Base-by-base conservation (phyloP, 1,140 invertebrate genomes). In the Eufriesea mexicana region DNA sequence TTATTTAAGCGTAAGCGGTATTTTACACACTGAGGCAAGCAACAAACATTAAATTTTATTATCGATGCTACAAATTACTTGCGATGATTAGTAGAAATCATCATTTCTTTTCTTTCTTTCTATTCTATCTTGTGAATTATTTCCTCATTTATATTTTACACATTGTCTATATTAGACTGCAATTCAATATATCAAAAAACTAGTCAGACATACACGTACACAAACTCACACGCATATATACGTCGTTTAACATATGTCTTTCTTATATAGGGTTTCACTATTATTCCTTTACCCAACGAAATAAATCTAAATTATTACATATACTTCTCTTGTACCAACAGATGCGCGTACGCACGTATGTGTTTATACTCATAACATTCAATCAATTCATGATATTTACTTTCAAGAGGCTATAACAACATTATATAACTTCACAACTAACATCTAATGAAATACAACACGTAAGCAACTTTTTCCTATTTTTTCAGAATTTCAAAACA, bases 11-110 rank as follows among this genome's bases (percentile, higher is more conserved):
- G 42, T 89, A 89, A 89, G 84, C 86, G 67, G 67, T 76, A 79
- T 80, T 86, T 86, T 64, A 70, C 72, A 85, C 85, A 91, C 87
- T 74, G 83, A 92, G 92, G 91, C 91, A 93, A 93, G 92, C 93
- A 86, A 92, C 82, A 89, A 54, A 64, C 62, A 66, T 79, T 45
- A 72, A 88, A 61, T 61, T 51, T 80, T 35, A 79, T 80, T 73
- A 81, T 87, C 88, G 77, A 75, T 79, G 71, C 86, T 86, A 88
- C 78, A 49, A 59, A 86, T 73, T 73, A 80, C 78, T 74, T 0
- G 35, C 45, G 61, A n/a, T 42, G 57, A 73, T 10, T 84, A 62
- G 35, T 35, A 79, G 76, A 70, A 9, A 28, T 71, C 18, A 51
- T 35, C 35, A 25, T 67, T 78, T 85, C 77, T 49, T 23, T 73